Conservation (phyloP, 2,113 vertebrate species). For the Hypocryptadius cinnamomeus region DNA sequence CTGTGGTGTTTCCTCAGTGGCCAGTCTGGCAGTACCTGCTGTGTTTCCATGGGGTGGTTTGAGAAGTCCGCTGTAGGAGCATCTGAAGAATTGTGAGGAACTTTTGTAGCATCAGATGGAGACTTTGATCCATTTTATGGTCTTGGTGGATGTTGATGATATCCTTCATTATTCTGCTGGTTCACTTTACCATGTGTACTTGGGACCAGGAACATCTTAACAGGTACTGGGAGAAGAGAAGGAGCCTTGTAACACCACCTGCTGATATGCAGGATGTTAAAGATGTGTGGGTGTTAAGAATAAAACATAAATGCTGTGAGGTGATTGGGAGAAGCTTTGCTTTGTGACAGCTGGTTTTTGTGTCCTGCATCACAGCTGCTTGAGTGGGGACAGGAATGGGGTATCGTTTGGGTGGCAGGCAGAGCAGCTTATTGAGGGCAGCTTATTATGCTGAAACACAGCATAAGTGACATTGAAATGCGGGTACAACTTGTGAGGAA, state of each 20-base stretch:
- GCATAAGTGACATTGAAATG: background rate
- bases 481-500: background rate
- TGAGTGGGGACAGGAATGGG: background rate
- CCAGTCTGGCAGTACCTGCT: background rate
- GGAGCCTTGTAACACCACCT: background rate
- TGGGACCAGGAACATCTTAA: background rate
- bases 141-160: background rate
- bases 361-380: background rate
- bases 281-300: background rate
- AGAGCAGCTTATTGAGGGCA: background rate
- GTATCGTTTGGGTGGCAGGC: background rate
- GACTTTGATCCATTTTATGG: background rate
- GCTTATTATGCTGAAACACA: too few species aligned
- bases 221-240: background rate
- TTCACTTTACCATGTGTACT: background rate
- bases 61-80: background rate
- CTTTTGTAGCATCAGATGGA: background rate
- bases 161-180: background rate
- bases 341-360: background rate
- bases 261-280: background rate
- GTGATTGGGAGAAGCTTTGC: background rate
- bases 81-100: background rate
- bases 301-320: background rate
- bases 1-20: background rate
- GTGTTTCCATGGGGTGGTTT: background rate